phyloP scores from a whole-genome alignment of 2,888 invertebrate species.

The Adelognathus sp. region DNA sequence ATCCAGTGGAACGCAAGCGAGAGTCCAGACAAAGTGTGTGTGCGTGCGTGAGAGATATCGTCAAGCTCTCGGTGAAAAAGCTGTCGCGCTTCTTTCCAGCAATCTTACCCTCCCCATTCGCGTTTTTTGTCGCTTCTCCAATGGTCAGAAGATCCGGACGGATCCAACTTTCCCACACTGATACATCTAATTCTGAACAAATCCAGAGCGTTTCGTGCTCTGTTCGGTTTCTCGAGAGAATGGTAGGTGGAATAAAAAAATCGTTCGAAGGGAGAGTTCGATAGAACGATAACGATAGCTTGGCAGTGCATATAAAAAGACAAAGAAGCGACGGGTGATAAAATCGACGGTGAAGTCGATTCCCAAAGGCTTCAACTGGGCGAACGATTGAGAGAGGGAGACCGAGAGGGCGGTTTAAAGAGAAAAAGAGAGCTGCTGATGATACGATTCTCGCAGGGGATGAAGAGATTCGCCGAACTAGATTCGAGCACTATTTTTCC shows the following conservation, averaged over 20 bases:
- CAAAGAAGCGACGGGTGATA: constrained; percentile 59
- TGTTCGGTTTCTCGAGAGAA: constrained; percentile 36
- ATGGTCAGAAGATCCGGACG: constrained; percentile 32
- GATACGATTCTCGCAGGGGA: not conserved
- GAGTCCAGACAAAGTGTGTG: not conserved
- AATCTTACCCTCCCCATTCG: constrained; percentile 35
- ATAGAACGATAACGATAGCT: constrained; percentile 36
- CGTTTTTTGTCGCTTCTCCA: not conserved
- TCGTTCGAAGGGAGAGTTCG: constrained; percentile 6
- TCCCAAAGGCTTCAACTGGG: constrained; percentile 56
- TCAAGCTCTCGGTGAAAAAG: constrained; percentile 42
- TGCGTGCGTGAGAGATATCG: constrained; percentile 17
- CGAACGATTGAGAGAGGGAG: constrained; percentile 15
- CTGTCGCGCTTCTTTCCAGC: constrained; percentile 38
- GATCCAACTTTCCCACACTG: not conserved
- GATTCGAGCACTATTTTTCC: constrained; percentile 64
- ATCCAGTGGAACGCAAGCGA: not conserved
- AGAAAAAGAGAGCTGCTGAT: constrained; percentile 6
- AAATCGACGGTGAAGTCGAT: constrained; percentile 61
- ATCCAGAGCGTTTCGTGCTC: constrained; percentile 28
- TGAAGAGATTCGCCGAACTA: constrained; percentile 50
- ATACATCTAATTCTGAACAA: constrained; percentile 22
- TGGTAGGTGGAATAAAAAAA: constrained; percentile 37
- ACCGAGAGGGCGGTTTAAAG: constrained; percentile 12
- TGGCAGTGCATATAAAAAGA: constrained; percentile 54